Conservation (phyloP, 2,888 invertebrate genomes). For the Lasiommata megera region DNA sequence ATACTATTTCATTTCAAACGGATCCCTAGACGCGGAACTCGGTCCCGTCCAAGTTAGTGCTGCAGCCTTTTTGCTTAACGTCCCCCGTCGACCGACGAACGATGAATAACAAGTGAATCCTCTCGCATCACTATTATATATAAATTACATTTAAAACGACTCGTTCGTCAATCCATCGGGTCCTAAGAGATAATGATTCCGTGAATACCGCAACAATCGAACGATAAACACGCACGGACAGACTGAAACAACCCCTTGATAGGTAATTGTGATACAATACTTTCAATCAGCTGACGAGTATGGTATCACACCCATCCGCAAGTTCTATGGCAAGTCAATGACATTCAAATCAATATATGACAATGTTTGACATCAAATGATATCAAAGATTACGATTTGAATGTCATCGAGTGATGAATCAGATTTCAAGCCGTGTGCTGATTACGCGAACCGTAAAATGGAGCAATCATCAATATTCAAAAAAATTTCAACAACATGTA, state of each 20-base stretch:
- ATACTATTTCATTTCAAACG: not conserved
- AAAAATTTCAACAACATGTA: not conserved
- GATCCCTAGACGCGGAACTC: not conserved
- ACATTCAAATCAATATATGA: no score
- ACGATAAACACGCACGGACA: conserved; percentile 2
- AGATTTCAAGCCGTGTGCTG: not conserved
- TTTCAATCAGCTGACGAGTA: no score
- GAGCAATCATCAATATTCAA: not conserved
- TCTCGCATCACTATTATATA: not conserved
- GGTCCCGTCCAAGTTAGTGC: conserved; percentile 27
- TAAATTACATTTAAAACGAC: conserved; percentile 18
- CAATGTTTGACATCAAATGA: no score
- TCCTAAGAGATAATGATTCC: conserved; percentile 11
- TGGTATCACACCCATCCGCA: no score
- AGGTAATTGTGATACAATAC: no score
- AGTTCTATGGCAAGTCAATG: no score
- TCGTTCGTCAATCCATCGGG: conserved; percentile 38
- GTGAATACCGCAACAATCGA: not conserved
- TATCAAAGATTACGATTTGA: no score
- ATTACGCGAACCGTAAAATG: conserved; percentile 10
- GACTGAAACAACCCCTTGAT: not conserved
- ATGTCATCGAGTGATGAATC: no score
- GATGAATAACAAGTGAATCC: conserved; percentile 12
- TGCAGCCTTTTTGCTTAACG: conserved; percentile 43
- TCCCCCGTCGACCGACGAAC: conserved; percentile 41